Evolutionary conservation across 2,113 vertebrate species (phyloP).

Genomic region (Ancistrus triradiatus): DNA sequence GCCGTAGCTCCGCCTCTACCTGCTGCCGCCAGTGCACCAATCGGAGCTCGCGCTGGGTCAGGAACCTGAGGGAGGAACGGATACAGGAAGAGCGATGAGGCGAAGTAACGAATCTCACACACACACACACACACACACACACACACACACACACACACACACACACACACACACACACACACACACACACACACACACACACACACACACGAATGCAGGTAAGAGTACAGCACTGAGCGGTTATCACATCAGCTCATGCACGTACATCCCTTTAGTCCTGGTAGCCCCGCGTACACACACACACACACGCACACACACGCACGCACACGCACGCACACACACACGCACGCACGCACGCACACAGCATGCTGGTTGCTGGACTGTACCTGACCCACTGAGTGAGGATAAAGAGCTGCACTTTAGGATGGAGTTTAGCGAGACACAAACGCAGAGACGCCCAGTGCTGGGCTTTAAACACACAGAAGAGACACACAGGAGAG

Average conservation of each 20-base stretch:
- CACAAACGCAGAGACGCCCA: conserved; percentile 98
- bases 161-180: conserved; percentile 3
- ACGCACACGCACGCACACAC: too few relatives aligned
- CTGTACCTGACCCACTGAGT: conserved; percentile 99
- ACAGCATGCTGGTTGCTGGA: conserved; percentile 71
- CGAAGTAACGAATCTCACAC: too few relatives aligned
- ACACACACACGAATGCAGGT: too few relatives aligned
- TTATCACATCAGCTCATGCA: too few relatives aligned
- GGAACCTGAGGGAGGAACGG: conserved; percentile 72
- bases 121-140: conserved; percentile 26
- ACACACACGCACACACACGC: too few relatives aligned
- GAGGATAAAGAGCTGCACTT: conserved; percentile 99
- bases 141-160: conserved; percentile 20
- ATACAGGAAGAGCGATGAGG: background rate
- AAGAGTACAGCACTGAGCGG: too few relatives aligned
- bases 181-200: conserved; percentile 26
- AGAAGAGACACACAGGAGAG: conserved; percentile 98
- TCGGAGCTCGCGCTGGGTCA: conserved; percentile 93
- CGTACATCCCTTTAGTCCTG: too few relatives aligned
- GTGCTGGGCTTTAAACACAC: conserved; percentile 98
- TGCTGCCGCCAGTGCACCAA: conserved; percentile 88
- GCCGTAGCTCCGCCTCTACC: conserved; percentile 86
- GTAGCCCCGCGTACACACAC: too few relatives aligned
- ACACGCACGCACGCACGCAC: conserved; percentile 22
- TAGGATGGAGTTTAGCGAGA: conserved; percentile 98